These are phyloP conservation scores for Chunga burmeisteri DNA, from an alignment of 2,113 vertebrate genomes.

Conservation along the genomic window DNA sequence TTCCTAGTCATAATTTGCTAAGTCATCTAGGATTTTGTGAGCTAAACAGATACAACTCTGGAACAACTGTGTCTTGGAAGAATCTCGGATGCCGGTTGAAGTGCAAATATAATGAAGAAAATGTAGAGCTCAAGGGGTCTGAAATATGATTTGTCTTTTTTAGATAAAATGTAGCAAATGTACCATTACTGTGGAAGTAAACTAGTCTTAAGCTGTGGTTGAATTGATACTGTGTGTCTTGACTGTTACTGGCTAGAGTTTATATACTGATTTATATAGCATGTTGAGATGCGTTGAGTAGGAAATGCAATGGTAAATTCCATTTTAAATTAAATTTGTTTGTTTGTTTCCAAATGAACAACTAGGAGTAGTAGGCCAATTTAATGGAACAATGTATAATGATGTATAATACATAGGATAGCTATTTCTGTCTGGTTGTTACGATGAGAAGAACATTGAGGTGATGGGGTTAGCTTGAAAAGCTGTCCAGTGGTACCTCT, in stretches of 20 bases:
- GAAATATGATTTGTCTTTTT: not conserved
- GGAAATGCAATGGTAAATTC: not conserved
- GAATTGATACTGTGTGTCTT: not conserved
- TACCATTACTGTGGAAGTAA: not conserved
- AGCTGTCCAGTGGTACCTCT: not conserved
- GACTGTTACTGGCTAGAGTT: not conserved
- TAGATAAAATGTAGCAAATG: not conserved
- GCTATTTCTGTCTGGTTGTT: not conserved
- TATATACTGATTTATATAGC: not conserved
- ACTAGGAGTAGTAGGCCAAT: not conserved
- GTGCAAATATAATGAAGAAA: not conserved
- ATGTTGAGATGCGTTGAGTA: not conserved
- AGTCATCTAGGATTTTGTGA: slow-evolving; percentile 8
- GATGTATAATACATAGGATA: not conserved
- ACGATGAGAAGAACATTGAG: not conserved
- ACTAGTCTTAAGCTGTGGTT: not conserved
- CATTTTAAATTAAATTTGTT: not conserved
- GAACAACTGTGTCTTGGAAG: not conserved
- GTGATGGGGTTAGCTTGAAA: not conserved
- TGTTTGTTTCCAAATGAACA: not conserved
- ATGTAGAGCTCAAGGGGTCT: not conserved
- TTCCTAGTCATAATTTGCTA: slow-evolving; percentile 2
- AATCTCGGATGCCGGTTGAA: not conserved
- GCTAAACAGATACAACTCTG: not conserved
- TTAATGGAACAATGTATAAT: not conserved